A percentile compares a stretch with the other conserved stretches of the same genome.
Conservation (phyloP, 2,888 invertebrate genomes). For the Autographa gamma region DNA sequence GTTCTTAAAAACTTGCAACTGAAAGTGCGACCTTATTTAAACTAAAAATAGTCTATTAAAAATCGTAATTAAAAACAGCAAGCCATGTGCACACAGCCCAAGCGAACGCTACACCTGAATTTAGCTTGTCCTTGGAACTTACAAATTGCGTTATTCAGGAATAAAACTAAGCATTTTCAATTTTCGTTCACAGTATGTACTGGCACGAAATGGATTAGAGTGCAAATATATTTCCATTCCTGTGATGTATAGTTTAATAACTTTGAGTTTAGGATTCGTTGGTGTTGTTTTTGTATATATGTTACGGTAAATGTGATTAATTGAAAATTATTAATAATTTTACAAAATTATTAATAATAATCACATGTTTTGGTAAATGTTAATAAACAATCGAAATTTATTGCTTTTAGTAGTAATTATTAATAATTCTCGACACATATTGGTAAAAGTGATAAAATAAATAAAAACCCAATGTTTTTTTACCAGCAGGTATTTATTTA, state of each 20-base stretch:
- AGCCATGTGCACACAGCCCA: conserved; percentile 29
- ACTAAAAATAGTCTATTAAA: not conserved
- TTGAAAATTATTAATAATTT: too few relatives aligned
- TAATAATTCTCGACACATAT: too few relatives aligned
- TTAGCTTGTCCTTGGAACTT: conserved; percentile 15
- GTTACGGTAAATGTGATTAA: too few relatives aligned
- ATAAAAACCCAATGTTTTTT: too few relatives aligned
- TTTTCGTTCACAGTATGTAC: conserved; percentile 22
- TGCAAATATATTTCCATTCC: conserved; percentile 35
- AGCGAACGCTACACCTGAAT: conserved; percentile 20
- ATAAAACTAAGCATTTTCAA: conserved; percentile 48
- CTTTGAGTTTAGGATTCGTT: conserved; percentile 17
- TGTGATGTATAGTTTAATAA: conserved; percentile 20
- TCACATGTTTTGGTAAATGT: too few relatives aligned
- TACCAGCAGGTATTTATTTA: too few relatives aligned
- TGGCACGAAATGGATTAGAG: conserved; percentile 10
- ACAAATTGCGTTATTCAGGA: conserved; percentile 40
- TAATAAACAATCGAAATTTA: too few relatives aligned
- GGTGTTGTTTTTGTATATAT: conserved; percentile 4
- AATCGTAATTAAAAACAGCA: conserved; percentile 21
- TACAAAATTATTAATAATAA: too few relatives aligned
- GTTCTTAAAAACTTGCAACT: not conserved
- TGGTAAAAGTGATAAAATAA: too few relatives aligned
- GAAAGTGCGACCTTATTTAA: not conserved
- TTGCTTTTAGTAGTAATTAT: too few relatives aligned